Base-by-base conservation (phyloP, 2,888 invertebrate genomes). In the Acanthococcus lagerstroemiae region DNA sequence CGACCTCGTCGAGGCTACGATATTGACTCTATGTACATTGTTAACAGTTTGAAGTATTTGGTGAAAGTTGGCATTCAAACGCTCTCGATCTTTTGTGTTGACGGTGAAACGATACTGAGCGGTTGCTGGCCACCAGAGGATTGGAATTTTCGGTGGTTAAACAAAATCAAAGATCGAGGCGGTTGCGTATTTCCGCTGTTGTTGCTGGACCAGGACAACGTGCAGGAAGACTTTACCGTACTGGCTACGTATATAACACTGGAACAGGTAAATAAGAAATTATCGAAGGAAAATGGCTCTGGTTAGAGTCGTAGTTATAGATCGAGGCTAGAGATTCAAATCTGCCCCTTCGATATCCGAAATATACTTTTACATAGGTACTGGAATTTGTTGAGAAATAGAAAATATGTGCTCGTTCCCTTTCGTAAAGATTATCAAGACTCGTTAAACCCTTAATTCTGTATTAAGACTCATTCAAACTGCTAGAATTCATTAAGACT, bases 121-220 rank as follows among this genome's bases (percentile, higher is more conserved):
- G 63, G 63, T 12, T 17, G 24, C 17, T 63, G 63, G 63, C 63
- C 63, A 5, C 24, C 24, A 5, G 63, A 63, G 37, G 63, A 63
- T 25, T 63, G 63, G 63, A 63, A 63, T 63, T 63, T 63, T 24
- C 26, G 63, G 37, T 63, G 63, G 63, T 17, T 63, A 19, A 54
- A 44, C 44, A 63, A 54, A 24, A 37, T 63, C n/a, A 37, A 54
- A 52, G 50, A 30, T 37, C 52, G 54, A 63, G 30, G 27, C 7
- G 37, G 37, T n/a, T 52, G 52, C 30, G 37, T 52, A 24, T 63
- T 63, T 63, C 63, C 63, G 15, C 24, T 63, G 6, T 21, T 63
- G 19, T 37, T 63, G 24, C 52, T 63, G 12, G 54, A 63, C 37
- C 22, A 27, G 1, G 63, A 63, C 7, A 63, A 63, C 19, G 37